These are phyloP conservation scores for Prochilodus magdalenae DNA, from an alignment of 2,113 vertebrate genomes.

Conservation along the genomic window DNA sequence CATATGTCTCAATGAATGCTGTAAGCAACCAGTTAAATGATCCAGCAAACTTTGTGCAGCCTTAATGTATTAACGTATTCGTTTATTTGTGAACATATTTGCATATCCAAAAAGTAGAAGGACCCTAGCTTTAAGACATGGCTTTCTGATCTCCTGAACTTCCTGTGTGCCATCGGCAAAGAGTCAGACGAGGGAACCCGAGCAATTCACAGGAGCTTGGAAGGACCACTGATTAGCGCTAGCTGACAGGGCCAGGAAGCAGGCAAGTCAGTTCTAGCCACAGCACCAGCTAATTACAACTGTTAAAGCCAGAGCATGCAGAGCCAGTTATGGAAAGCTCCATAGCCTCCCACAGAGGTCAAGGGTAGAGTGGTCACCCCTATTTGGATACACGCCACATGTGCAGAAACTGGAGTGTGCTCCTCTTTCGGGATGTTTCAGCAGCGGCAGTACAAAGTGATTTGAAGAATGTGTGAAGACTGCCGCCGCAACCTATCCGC, in stretches of 20 bases:
- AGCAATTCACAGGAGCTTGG: neutral
- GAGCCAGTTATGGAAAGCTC: no score
- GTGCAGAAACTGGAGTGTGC: neutral
- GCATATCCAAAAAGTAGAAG: neutral
- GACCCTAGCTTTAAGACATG: neutral
- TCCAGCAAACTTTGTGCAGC: neutral
- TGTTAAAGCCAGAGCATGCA: no score
- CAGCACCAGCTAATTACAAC: no score
- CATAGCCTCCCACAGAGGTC: no score
- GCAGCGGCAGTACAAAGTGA: neutral
- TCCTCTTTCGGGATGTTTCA: neutral
- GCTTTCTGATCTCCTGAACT: neutral
- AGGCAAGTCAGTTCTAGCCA: no score
- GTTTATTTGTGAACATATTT: constrained; percentile 18
- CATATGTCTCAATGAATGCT: no score
- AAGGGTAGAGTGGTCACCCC: no score
- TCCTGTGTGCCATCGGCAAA: neutral
- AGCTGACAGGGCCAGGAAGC: no score
- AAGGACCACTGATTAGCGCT: no score
- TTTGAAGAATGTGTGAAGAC: neutral
- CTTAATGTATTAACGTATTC: constrained; percentile 16
- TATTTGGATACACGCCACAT: no score
- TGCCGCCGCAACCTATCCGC: neutral
- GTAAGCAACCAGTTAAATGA: no score
- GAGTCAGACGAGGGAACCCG: neutral